Evolutionary conservation across 2,797 vertebrate species (phyloP).

Genomic region (Anguilla megastoma): DNA sequence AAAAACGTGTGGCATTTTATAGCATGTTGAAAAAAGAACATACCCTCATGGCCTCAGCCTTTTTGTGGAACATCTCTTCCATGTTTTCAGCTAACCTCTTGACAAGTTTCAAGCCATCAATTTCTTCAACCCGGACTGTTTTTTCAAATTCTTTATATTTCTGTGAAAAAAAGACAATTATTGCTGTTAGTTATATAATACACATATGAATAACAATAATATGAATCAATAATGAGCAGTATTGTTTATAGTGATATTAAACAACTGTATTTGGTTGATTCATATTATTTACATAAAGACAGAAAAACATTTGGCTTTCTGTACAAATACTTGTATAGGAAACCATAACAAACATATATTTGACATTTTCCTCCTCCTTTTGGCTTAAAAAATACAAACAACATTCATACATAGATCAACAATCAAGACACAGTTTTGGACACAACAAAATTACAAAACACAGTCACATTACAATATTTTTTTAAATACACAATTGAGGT

Average conservation of each 20-base stretch:
- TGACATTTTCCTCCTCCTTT: not conserved
- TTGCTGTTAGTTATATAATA: not conserved
- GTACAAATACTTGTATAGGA: not conserved
- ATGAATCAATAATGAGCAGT: not conserved
- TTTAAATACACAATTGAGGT: too few relatives aligned
- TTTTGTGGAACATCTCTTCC: slow-evolving; percentile 99
- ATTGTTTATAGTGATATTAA: not conserved
- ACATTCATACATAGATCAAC: not conserved
- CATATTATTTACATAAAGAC: not conserved
- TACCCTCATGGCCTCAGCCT: slow-evolving; percentile 92
- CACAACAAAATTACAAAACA: not conserved
- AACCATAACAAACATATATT: not conserved
- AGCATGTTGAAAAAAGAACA: slow-evolving; percentile 42
- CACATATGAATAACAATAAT: not conserved
- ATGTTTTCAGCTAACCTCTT: slow-evolving; percentile 93
- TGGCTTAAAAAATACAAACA: not conserved
- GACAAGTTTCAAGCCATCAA: slow-evolving; percentile 91
- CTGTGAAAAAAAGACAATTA: slow-evolving; percentile 63
- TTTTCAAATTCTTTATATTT: slow-evolving; percentile 98
- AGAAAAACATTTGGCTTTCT: not conserved
- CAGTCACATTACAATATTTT: too few relatives aligned
- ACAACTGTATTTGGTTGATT: not conserved
- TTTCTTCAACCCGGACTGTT: slow-evolving; percentile 89
- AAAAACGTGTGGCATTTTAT: not conserved
- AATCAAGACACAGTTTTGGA: not conserved